These are phyloP conservation scores for Acanthisitta chloris DNA, from an alignment of 2,113 vertebrate species.

Conservation along the genomic window DNA sequence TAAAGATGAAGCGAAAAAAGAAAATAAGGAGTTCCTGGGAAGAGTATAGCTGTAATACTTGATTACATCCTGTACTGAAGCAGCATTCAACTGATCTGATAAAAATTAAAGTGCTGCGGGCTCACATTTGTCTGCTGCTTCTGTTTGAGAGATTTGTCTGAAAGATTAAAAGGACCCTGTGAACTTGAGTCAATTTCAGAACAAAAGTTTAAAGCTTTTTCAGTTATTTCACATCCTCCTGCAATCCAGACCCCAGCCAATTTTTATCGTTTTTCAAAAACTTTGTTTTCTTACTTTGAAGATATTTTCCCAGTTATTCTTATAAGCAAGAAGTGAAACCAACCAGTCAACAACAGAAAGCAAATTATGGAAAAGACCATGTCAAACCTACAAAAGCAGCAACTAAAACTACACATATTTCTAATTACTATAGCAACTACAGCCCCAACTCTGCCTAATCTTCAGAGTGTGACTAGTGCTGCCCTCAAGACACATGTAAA, in stretches of 20 bases:
- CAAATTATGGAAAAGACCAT: not conserved
- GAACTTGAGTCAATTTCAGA: slow-evolving; percentile 22
- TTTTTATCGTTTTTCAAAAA: not conserved
- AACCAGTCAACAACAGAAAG: not conserved
- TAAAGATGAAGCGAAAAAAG: not conserved
- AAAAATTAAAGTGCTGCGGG: slow-evolving; percentile 18
- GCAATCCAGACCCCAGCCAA: not conserved
- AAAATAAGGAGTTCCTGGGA: slow-evolving; percentile 9
- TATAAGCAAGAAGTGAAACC: not conserved
- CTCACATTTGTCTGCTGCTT: slow-evolving; percentile 12
- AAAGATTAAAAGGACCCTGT: slow-evolving; percentile 18
- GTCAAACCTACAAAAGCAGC: not conserved
- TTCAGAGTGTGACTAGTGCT: not conserved
- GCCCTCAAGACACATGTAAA: accelerated
- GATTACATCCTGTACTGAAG: slow-evolving; percentile 8
- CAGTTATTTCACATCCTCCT: not conserved
- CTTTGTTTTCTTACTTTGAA: not conserved
- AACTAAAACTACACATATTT: not conserved
- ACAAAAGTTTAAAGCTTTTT: not conserved
- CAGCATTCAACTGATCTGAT: slow-evolving; percentile 1
- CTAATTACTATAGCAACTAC: not conserved
- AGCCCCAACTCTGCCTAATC: not conserved
- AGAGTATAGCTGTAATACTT: not conserved
- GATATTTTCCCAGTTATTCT: not conserved
- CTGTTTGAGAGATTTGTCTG: slow-evolving; percentile 15